A percentile compares a stretch with the other conserved stretches of the same genome.
These are phyloP conservation scores for Capromys pilorides DNA, from an alignment of 2,797 vertebrate genomes.

Conservation along the genomic window DNA sequence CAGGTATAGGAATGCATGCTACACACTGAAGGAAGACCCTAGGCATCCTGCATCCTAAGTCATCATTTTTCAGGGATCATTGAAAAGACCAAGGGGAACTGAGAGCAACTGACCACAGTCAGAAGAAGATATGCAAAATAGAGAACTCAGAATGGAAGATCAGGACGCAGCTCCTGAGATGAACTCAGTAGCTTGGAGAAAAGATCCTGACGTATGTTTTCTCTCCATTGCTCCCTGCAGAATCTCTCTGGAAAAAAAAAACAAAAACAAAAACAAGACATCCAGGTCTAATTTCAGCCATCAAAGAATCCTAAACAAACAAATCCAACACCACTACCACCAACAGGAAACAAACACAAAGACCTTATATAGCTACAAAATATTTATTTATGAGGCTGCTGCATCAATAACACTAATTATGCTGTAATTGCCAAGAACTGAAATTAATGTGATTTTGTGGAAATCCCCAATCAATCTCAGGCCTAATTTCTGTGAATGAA, in stretches of 20 bases:
- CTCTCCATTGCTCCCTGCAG: neutral
- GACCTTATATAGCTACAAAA: slow-evolving; percentile 59
- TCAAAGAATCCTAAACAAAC: slow-evolving; percentile 64
- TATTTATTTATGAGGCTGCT: slow-evolving; percentile 68
- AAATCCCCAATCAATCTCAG: slow-evolving; percentile 71
- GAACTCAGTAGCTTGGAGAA: neutral
- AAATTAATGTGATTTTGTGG: slow-evolving; percentile 72
- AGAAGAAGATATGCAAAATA: no score
- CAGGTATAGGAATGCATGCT: neutral
- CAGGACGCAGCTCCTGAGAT: neutral
- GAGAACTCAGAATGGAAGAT: neutral
- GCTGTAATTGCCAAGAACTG: slow-evolving; percentile 67
- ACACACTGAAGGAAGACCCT: neutral
- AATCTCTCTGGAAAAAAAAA: neutral
- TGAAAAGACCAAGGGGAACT: neutral
- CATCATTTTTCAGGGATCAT: neutral
- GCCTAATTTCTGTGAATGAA: slow-evolving; percentile 71
- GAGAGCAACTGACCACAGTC: neutral
- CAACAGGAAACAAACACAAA: slow-evolving; percentile 34
- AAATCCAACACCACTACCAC: slow-evolving; percentile 29
- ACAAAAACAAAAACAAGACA: neutral
- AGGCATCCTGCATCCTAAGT: neutral
- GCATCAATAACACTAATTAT: slow-evolving; percentile 76
- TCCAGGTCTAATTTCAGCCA: slow-evolving; percentile 52
- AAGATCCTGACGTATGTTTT: neutral